A percentile compares a stretch with the other conserved stretches of the same genome.
phyloP scores from a whole-genome alignment of 1,140 invertebrate genomes.

The Augochlora pura region DNA sequence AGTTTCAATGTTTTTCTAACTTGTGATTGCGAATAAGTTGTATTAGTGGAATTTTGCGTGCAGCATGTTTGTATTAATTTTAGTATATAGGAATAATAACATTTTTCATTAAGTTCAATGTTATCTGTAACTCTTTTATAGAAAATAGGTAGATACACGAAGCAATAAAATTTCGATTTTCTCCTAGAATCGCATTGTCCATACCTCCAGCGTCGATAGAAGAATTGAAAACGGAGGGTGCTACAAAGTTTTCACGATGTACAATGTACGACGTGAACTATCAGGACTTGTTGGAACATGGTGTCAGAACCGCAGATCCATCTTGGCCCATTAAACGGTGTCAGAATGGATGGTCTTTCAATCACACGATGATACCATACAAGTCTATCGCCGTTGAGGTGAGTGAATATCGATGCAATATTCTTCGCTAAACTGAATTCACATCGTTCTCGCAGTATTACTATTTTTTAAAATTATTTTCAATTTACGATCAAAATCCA shows the following conservation, averaged over 20 bases:
- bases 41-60: no score
- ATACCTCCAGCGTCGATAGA: slow-evolving; percentile 80
- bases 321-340: slow-evolving; percentile 84
- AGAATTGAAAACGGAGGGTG: slow-evolving; percentile 73
- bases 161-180: not conserved
- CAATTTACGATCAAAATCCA: no score
- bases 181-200: slow-evolving; percentile 82
- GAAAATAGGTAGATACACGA: not conserved
- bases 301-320: slow-evolving; percentile 81
- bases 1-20: no score
- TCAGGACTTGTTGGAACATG: slow-evolving; percentile 81
- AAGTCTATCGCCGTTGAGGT: slow-evolving; percentile 89
- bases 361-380: slow-evolving; percentile 88
- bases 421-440: not conserved
- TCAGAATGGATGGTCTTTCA: slow-evolving; percentile 87
- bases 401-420: slow-evolving; percentile 7
- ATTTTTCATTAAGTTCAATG: no score
- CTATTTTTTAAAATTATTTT: no score
- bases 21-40: no score
- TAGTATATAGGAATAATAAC: no score
- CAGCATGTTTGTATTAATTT: no score
- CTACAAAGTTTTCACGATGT: slow-evolving; percentile 84
- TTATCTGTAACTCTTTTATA: not conserved
- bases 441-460: no score
- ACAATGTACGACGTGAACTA: slow-evolving; percentile 87